These are phyloP conservation scores for Heterodera schachtii DNA, from an alignment of 1,140 invertebrate genomes.

Conservation along the genomic window DNA sequence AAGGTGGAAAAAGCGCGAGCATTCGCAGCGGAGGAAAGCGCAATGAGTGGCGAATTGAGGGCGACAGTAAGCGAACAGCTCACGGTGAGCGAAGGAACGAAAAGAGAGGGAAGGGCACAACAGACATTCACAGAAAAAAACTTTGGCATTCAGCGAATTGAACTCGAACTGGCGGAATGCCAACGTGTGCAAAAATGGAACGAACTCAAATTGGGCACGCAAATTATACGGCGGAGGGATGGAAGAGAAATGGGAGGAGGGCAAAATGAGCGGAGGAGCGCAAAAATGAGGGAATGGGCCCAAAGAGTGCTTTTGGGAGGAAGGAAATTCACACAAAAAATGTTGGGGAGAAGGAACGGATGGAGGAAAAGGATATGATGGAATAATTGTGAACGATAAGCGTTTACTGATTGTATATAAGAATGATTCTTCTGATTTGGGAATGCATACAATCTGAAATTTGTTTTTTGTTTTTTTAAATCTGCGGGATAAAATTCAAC, in stretches of 20 bases:
- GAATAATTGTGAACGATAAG: too few species aligned
- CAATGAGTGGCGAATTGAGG: background rate
- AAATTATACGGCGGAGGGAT: background rate
- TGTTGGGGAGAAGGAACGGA: background rate
- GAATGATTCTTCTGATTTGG: too few species aligned
- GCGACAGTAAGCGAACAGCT: background rate
- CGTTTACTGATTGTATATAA: too few species aligned
- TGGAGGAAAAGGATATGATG: too few species aligned
- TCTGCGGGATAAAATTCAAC: too few species aligned
- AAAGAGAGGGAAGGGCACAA: background rate
- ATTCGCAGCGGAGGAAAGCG: background rate
- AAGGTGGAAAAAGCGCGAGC: constrained; percentile 7
- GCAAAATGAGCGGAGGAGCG: background rate
- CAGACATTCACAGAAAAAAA: background rate
- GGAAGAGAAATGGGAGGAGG: background rate
- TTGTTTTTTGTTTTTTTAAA: too few species aligned
- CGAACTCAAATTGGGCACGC: constrained; percentile 3
- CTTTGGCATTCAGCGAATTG: background rate
- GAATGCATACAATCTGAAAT: too few species aligned
- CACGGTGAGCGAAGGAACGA: background rate
- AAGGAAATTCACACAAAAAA: background rate
- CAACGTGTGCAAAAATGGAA: constrained; percentile 5
- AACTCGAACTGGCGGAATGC: background rate
- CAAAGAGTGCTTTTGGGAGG: background rate
- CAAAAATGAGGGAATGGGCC: background rate